Base-by-base conservation (phyloP, 2,113 vertebrate species). In the Scolopax mira region DNA sequence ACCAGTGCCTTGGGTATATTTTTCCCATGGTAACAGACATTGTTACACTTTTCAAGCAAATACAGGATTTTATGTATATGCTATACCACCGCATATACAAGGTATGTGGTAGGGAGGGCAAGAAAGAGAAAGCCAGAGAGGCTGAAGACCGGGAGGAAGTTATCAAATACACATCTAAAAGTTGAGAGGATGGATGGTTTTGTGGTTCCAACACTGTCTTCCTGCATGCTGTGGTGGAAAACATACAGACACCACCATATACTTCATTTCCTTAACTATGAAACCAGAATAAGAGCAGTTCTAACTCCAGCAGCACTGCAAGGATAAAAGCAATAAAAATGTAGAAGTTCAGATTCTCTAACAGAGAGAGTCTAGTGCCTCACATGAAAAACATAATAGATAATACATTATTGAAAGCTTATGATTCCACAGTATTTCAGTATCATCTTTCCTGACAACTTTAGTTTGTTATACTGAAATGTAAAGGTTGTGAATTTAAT, bases 41-140 rank as follows among this genome's bases (percentile, higher is more conserved):
- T 14, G 31, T 28, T 41, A 27, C 2, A 39, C 4, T 35, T 64
- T 10, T 18, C 8, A 78, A 46, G 19, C 30, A 73, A 37, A 65
- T 46, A 60, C 0, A 57, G 44, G 23, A 51, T 70, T 71, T 51
- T 25, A 60, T 51, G 3, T 66, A 55, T 25, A 55, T 51, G 3
- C 35, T 28, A 51, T 6, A 6, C 30, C 51, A 28, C 19, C 71
- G 41, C 1, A 5, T 14, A 65, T 27, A 42, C 5, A 46, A 10
- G 15, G 27, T 14, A 7, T 14, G 9, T 13, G 41, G 21, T 11
- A 2, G 6, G 41, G 13, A 2, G 6, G 41, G 22, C 7, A 10
- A 79, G 42, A 49, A 67, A 78, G 25, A 35, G 11, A 28, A 69
- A 81, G 37, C 37, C 30, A 33, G 19, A 52, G 54, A 70, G n/a